phyloP scores from a whole-genome alignment of 2,113 vertebrate species.

The Vidua macroura region DNA sequence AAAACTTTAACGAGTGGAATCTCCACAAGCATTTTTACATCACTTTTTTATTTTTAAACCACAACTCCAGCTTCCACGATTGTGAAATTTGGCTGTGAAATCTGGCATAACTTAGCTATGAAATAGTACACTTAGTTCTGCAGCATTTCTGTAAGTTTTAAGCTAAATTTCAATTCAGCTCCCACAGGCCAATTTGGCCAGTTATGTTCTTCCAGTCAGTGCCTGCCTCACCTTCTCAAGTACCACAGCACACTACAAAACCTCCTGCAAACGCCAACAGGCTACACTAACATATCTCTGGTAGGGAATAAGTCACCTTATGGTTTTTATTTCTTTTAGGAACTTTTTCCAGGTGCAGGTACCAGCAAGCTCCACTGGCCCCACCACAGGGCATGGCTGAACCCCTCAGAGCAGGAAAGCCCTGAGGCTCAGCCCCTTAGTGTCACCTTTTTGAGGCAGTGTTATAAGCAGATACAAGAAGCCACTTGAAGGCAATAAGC shows the following conservation, averaged over 20 bases:
- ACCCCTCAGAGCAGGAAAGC: background rate
- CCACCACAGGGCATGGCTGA: background rate
- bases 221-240: background rate
- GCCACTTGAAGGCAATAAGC: background rate
- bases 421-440: background rate
- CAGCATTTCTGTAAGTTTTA: background rate
- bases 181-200: background rate
- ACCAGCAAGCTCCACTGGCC: background rate
- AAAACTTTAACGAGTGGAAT: background rate
- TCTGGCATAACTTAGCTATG: background rate
- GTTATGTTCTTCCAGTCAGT: background rate
- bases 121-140: background rate
- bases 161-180: background rate
- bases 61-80: background rate
- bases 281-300: background rate
- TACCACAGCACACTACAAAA: background rate
- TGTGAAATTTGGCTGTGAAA: background rate
- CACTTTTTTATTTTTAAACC: background rate
- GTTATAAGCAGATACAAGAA: background rate
- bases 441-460: background rate
- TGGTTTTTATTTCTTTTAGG: background rate
- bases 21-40: background rate
- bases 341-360: background rate
- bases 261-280: rapidly evolving
- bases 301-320: background rate